These are phyloP conservation scores for Thrips palmi DNA, from an alignment of 1,140 invertebrate genomes.

Conservation along the genomic window DNA sequence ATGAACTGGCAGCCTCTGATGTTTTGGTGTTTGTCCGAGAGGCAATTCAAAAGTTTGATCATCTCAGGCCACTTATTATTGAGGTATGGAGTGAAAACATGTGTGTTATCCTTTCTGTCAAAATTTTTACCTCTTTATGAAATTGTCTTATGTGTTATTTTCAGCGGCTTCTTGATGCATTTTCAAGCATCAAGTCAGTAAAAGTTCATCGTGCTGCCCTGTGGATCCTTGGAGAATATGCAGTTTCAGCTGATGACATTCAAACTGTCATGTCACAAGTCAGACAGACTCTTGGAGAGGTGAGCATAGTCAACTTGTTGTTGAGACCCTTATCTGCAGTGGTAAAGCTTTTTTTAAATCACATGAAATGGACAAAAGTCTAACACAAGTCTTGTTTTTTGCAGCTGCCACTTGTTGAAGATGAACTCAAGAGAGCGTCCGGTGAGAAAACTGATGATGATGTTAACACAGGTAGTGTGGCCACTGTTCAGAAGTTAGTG, in stretches of 20 bases:
- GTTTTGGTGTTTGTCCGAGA: constrained; percentile 89
- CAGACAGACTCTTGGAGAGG: constrained; percentile 58
- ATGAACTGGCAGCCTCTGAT: constrained; percentile 84
- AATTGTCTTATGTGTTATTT: constrained; percentile 14
- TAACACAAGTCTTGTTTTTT: constrained; percentile 5
- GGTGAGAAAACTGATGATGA: constrained; percentile 42
- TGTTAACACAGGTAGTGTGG: constrained; percentile 15
- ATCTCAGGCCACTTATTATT: constrained; percentile 60
- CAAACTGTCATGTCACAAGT: constrained; percentile 59
- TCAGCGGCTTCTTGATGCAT: constrained; percentile 59
- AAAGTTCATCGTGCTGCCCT: constrained; percentile 83
- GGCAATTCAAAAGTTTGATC: constrained; percentile 82
- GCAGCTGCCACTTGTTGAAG: constrained; percentile 71
- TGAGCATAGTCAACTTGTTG: constrained; percentile 19
- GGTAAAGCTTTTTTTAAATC: constrained; percentile 4
- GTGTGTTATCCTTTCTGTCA: neutral
- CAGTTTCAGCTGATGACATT: constrained; percentile 57
- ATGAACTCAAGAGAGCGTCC: constrained; percentile 54
- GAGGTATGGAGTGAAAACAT: constrained; percentile 28
- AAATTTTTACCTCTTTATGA: constrained; percentile 10
- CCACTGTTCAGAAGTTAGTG: constrained; percentile 44
- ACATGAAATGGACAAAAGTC: neutral
- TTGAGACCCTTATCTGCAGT: constrained; percentile 3
- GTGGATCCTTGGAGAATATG: constrained; percentile 98
- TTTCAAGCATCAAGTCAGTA: constrained; percentile 63